Conservation (phyloP, 2,113 vertebrate species). For the Gyps fulvus region DNA sequence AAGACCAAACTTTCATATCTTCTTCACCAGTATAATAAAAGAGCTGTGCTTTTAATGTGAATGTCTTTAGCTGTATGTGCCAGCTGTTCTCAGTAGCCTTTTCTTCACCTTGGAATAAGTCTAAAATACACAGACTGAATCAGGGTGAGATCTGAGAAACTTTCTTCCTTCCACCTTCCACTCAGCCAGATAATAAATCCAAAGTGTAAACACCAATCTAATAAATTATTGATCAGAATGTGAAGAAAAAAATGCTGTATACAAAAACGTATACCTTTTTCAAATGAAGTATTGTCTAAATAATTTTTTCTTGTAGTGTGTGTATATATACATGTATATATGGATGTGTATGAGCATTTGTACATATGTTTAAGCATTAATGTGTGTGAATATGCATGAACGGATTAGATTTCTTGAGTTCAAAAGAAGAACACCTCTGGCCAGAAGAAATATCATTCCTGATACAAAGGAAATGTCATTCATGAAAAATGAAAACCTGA, state of each 20-base stretch:
- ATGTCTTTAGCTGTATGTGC: background rate
- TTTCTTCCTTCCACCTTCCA: background rate
- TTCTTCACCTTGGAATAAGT: background rate
- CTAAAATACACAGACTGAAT: background rate
- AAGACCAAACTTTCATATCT: background rate
- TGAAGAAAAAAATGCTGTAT: background rate
- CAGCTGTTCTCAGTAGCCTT: background rate
- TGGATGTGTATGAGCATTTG: background rate
- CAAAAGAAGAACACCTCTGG: background rate
- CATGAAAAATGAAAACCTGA: background rate
- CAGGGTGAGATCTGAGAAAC: background rate
- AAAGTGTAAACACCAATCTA: background rate
- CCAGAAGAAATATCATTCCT: background rate
- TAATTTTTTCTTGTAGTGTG: background rate
- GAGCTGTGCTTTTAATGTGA: background rate
- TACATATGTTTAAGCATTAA: background rate
- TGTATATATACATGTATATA: background rate
- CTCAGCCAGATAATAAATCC: background rate
- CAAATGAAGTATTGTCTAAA: background rate
- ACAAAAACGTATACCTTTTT: background rate
- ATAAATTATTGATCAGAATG: background rate
- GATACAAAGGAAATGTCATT: background rate
- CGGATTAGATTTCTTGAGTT: background rate
- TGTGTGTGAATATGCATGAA: background rate
- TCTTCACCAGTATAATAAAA: background rate